A percentile compares a stretch with the other conserved stretches of the same genome.
These are phyloP conservation scores for Nomada fabriciana DNA, from an alignment of 2,888 invertebrate genomes.

Conservation along the genomic window DNA sequence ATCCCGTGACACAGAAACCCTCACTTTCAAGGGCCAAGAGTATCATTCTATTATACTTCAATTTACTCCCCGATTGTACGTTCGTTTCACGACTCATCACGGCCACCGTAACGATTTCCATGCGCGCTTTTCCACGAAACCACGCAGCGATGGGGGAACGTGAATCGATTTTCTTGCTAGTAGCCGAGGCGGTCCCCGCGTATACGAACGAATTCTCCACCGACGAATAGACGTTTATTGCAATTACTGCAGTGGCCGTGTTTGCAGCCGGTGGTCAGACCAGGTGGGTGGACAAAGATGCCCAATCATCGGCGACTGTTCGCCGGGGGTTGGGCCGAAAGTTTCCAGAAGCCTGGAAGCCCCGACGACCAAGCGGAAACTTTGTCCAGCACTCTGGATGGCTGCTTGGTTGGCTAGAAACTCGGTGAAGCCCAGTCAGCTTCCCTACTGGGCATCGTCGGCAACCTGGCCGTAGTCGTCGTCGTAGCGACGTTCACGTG, in stretches of 20 bases:
- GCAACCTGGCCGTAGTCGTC: conserved; percentile 53
- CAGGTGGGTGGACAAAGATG: conserved; percentile 73
- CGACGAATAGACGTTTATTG: conserved; percentile 75
- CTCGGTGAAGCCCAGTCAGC: conserved; percentile 81
- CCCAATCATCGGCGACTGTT: conserved; percentile 65
- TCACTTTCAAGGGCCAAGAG: background rate
- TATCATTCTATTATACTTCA: background rate
- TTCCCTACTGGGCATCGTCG: conserved; percentile 61
- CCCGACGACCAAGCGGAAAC: conserved; percentile 74
- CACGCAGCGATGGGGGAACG: conserved; percentile 4
- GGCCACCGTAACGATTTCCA: background rate
- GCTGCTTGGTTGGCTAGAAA: conserved; percentile 78
- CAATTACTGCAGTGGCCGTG: conserved; percentile 75
- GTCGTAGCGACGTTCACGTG: conserved; percentile 53
- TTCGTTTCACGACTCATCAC: background rate
- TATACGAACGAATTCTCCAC: conserved; percentile 69
- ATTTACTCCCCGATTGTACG: background rate
- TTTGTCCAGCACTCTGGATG: conserved; percentile 77
- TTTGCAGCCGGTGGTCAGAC: conserved; percentile 65
- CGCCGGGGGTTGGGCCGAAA: conserved; percentile 75
- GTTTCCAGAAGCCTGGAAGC: conserved; percentile 77
- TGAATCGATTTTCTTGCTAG: conserved; percentile 51
- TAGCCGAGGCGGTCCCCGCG: conserved; percentile 36
- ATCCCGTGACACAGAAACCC: too few species aligned
- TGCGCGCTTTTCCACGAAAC: conserved; percentile 11